A percentile compares a stretch with the other conserved stretches of the same genome.
phyloP scores from a whole-genome alignment of 2,113 vertebrate species.

The Ranitomeya imitator region DNA sequence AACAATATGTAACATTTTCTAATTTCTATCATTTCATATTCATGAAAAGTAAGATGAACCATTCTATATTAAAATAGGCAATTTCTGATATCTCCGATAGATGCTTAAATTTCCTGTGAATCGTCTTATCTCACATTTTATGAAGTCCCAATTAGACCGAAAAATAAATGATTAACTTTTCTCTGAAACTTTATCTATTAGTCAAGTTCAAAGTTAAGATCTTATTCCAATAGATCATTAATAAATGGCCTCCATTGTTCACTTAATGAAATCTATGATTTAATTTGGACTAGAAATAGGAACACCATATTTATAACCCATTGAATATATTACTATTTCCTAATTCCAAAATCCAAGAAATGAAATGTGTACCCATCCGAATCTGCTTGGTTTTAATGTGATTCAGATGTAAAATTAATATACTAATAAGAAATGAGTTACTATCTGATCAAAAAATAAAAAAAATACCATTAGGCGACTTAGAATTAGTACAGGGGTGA shows the following conservation, averaged over 20 bases:
- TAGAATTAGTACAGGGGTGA: not conserved
- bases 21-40: constrained; percentile 51
- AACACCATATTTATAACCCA: not conserved
- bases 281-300: not conserved
- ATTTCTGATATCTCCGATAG: constrained; percentile 74
- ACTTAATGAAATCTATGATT: constrained; percentile 34
- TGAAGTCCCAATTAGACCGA: constrained; percentile 13
- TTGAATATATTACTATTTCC: not conserved
- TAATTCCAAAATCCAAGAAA: not conserved
- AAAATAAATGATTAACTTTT: not conserved
- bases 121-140: constrained; percentile 74
- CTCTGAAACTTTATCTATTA: constrained; percentile 75
- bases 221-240: constrained; percentile 13
- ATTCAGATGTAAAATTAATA: not conserved
- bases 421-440: not conserved
- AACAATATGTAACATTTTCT: not conserved
- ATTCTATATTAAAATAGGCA: constrained; percentile 78
- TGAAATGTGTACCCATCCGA: not conserved
- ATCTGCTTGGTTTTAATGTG: not conserved
- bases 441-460: not conserved
- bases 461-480: not conserved
- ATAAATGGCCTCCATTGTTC: constrained; percentile 24
- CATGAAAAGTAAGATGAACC: constrained; percentile 67
- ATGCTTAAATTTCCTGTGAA: constrained; percentile 77
- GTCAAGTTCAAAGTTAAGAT: constrained; percentile 72